Evolutionary conservation across 2,888 invertebrate genomes (phyloP).

Genomic region (Lissocephala sabroskyi): DNA sequence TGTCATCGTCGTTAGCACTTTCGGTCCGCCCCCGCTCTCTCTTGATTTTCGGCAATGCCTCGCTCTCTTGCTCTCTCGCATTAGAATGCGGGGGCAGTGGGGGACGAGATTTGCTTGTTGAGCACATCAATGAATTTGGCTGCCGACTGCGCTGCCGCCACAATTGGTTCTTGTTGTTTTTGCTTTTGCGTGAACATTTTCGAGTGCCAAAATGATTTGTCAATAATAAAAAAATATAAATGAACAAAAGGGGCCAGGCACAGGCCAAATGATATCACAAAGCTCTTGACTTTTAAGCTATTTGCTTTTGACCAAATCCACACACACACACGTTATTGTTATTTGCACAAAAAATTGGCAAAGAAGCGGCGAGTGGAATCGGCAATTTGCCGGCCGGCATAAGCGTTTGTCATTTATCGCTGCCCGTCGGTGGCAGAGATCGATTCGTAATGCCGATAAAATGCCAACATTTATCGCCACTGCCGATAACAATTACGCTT

Average conservation of each 20-base stretch:
- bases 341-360: too few species aligned
- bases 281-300: too few species aligned
- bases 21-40: background rate
- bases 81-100: too few species aligned
- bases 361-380: too few species aligned
- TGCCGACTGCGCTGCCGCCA: constrained; percentile 1
- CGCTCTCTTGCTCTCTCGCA: background rate
- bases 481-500: constrained; percentile 1
- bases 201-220: constrained; percentile 45
- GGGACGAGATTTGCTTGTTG: constrained; percentile 11
- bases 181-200: constrained; percentile 1
- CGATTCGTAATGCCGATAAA: too few species aligned
- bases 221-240: constrained; percentile 28
- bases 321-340: background rate
- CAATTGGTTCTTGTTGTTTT: constrained; percentile 1
- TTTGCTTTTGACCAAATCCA: constrained; percentile 1
- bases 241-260: too few species aligned
- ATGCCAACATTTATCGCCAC: background rate
- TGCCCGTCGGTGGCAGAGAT: constrained; percentile 15
- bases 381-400: constrained; percentile 12
- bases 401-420: too few species aligned
- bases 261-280: too few species aligned
- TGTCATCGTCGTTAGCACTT: background rate
- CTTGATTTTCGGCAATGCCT: constrained; percentile 1
- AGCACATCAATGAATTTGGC: constrained; percentile 7